Conservation (phyloP, 2,888 invertebrate species). For the Nymphalis urticae region DNA sequence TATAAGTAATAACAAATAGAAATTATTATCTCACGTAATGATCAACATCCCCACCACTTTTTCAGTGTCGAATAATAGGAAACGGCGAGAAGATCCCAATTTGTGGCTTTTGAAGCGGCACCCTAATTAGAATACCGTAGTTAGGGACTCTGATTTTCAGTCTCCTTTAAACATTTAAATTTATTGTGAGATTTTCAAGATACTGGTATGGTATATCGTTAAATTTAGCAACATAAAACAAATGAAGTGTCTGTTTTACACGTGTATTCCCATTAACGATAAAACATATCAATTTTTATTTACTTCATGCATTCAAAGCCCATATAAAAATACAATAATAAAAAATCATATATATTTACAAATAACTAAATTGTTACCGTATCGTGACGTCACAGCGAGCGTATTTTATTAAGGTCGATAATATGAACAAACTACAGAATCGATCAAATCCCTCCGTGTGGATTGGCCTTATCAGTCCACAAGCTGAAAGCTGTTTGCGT, state of each 20-base stretch:
- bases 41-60: neutral
- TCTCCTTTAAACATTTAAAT: conserved; percentile 5
- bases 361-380: too few species aligned
- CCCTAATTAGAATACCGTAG: conserved; percentile 9
- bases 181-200: neutral
- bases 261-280: too few species aligned
- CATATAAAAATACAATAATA: too few species aligned
- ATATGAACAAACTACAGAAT: conserved; percentile 4
- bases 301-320: too few species aligned
- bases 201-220: too few species aligned
- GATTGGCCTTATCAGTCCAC: conserved; percentile 36
- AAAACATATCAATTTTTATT: too few species aligned
- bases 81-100: neutral
- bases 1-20: neutral
- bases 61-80: neutral
- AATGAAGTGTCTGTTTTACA: too few species aligned
- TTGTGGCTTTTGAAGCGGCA: neutral
- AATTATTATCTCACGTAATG: neutral
- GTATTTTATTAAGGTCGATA: neutral
- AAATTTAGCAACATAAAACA: too few species aligned
- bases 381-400: too few species aligned
- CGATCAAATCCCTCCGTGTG: neutral
- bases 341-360: too few species aligned
- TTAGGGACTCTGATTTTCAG: conserved; percentile 8
- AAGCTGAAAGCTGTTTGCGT: conserved; percentile 59